Percentiles rank a stretch among this genome's conserved stretches.
Evolutionary conservation across 2,797 vertebrate genomes (phyloP).

Genomic region (Cheirogaleus major): DNA sequence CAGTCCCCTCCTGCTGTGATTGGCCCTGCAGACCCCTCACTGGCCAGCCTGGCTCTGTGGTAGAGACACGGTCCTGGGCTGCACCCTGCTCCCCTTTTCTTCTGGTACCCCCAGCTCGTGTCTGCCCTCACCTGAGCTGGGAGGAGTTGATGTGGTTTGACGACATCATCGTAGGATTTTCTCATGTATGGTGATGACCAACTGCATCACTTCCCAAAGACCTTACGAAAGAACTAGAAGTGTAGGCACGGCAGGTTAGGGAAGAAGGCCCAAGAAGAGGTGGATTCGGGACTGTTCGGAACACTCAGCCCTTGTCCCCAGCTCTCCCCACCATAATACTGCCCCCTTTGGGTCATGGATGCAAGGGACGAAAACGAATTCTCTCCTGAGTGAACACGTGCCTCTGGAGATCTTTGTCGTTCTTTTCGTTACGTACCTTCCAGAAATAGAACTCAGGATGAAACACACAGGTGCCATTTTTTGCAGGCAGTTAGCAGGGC

Average conservation of each 20-base stretch:
- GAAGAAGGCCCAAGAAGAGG: rapidly evolving
- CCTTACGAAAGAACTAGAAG: background rate
- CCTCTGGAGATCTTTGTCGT: background rate
- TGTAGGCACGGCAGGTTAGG: rapidly evolving
- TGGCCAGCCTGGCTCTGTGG: background rate
- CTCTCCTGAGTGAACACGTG: background rate
- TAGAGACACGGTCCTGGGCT: background rate
- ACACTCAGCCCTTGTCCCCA: background rate
- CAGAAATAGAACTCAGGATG: background rate
- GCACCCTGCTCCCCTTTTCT: background rate
- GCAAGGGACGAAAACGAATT: rapidly evolving
- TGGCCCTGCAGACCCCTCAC: background rate
- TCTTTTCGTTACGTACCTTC: background rate
- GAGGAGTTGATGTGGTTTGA: background rate
- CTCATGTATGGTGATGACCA: background rate
- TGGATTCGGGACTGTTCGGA: rapidly evolving
- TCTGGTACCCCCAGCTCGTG: background rate
- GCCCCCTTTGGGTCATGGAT: background rate
- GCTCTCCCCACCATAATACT: background rate
- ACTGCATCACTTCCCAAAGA: rapidly evolving
- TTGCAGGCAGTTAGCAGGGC: rapidly evolving
- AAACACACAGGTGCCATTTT: background rate
- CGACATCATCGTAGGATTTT: background rate
- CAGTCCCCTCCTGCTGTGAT: rapidly evolving
- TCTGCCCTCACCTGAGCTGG: background rate